Base-by-base conservation (phyloP, 2,888 invertebrate genomes). In the Ellobium chinense region DNA sequence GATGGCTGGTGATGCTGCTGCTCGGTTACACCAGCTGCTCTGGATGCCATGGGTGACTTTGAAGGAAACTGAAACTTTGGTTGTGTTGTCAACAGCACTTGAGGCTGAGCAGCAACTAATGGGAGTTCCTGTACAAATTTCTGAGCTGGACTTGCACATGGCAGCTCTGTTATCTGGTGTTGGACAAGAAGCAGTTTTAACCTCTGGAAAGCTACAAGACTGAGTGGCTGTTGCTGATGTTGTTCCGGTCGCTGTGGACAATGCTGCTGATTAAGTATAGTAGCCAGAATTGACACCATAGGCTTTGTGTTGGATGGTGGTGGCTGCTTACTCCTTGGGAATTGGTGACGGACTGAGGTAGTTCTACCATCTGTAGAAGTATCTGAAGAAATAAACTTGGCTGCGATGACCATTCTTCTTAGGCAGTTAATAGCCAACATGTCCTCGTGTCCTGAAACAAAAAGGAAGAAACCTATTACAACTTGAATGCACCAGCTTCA, bases 401-500 rank as follows among this genome's bases (percentile, higher is more conserved):
- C 80, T 34, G 88, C 88, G 31, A 88, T 82, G 81, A 88, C 84
- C 9, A 93, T 97, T 92, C 98, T 97, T 94, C 98, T 98, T 75
- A 99, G 96, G 93, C 98, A 95, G 93, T 99, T 99, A 89, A 99
- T 98, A 83, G 99, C 99, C 91, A 99, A 94, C 91, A 98, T 95
- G 88, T 98, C 95, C 99, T 99, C 94, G 93, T 99, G 99, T 54
- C 99, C 99, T 91, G 97, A 94, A 91, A 27, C 34, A 60, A n/a
- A n/a, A n/a, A n/a, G n/a, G 31, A n/a, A n/a, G n/a, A n/a, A n/a
- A n/a, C n/a, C n/a, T n/a, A n/a, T n/a, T n/a, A n/a, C n/a, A n/a
- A n/a, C n/a, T n/a, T n/a, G n/a, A n/a, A n/a, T n/a, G n/a, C n/a
- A n/a, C n/a, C n/a, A n/a, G n/a, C n/a, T n/a, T n/a, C n/a, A n/a